Evolutionary conservation across 37 sponge, comb jelly and placozoan species (phyloP).

Genomic region (Lycopodina hypogea): DNA sequence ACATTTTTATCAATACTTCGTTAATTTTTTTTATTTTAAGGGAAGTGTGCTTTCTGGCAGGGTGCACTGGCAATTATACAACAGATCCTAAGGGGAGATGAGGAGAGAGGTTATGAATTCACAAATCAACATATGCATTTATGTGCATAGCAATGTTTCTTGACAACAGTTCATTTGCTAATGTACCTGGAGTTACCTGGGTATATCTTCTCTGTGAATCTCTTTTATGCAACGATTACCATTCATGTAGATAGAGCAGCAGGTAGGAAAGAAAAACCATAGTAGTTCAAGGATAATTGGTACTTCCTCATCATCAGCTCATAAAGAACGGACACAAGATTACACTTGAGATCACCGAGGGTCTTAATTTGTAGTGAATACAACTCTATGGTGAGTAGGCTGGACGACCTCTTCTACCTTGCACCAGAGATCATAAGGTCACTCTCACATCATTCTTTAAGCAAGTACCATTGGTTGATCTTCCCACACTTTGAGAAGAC

Average conservation of each 20-base stretch:
- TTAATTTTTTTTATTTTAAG: conserved; percentile 39
- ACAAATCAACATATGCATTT: neutral
- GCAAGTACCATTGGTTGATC: neutral
- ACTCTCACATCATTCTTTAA: conserved; percentile 36
- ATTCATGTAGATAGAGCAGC: conserved; percentile 52
- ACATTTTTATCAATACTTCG: conserved; percentile 30
- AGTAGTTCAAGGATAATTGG: conserved; percentile 46
- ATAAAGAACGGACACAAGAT: conserved; percentile 56
- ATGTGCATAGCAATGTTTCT: neutral
- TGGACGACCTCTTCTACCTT: conserved; percentile 79
- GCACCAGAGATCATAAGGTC: conserved; percentile 79
- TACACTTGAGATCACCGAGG: too few relatives aligned
- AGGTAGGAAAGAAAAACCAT: conserved; percentile 42
- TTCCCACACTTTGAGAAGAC: conserved; percentile 51
- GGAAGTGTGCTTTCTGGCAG: conserved; percentile 40
- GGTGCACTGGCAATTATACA: conserved; percentile 45
- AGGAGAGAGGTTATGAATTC: too few relatives aligned
- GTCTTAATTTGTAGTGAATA: too few relatives aligned
- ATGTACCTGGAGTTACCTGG: conserved; percentile 53
- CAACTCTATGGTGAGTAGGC: too few relatives aligned
- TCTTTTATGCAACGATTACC: conserved; percentile 41
- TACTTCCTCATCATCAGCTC: conserved; percentile 78
- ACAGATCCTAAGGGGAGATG: conserved; percentile 42
- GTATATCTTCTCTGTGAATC: conserved; percentile 32
- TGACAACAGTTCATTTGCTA: neutral